phyloP scores from a whole-genome alignment of 2,888 invertebrate genomes.

The Phytoseiulus persimilis region DNA sequence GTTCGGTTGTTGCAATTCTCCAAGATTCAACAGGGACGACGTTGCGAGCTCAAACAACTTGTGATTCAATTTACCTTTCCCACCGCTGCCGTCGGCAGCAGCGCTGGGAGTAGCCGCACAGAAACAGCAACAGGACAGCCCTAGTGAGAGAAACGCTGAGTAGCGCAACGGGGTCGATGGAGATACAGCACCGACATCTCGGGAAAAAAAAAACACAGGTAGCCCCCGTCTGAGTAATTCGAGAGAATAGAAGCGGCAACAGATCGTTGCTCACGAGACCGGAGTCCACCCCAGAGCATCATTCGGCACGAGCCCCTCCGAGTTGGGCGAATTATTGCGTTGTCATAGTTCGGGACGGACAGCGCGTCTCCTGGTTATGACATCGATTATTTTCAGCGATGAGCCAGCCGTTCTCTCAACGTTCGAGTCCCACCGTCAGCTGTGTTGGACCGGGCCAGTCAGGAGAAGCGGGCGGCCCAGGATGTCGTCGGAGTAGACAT shows the following conservation, averaged over 20 bases:
- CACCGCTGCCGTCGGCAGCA: background rate
- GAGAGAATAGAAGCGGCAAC: no score
- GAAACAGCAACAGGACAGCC: background rate
- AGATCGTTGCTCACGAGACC: no score
- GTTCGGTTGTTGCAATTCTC: background rate
- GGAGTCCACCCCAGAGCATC: no score
- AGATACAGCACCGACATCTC: background rate
- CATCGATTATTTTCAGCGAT: no score
- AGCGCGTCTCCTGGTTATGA: no score
- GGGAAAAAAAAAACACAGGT: background rate
- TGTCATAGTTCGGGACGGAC: no score
- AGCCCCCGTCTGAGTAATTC: no score
- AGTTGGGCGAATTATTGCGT: no score
- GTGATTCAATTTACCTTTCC: background rate
- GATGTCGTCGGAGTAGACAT: background rate
- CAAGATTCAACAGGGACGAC: background rate
- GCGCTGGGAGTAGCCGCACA: background rate
- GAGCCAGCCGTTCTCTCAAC: no score
- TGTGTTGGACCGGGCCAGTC: background rate
- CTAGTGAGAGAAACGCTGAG: background rate
- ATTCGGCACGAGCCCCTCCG: no score
- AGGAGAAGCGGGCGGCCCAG: background rate
- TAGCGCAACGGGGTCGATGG: background rate
- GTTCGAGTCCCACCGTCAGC: no score
- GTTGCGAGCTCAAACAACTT: background rate